These are phyloP conservation scores for Gymnocypris eckloni DNA, from an alignment of 2,797 vertebrate species.

Conservation along the genomic window DNA sequence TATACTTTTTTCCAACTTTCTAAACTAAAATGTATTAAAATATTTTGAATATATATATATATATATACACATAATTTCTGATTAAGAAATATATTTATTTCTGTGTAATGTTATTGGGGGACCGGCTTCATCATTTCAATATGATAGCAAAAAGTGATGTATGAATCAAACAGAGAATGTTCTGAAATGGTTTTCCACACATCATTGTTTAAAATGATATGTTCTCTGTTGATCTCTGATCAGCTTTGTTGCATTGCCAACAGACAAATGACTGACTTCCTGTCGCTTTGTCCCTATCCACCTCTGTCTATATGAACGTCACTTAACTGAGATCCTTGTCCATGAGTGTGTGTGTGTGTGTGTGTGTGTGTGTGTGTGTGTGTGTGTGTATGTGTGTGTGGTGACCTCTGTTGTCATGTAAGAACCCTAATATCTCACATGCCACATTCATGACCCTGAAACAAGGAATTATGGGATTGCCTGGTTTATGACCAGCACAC, in stretches of 20 bases:
- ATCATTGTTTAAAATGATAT: neutral
- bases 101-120: neutral
- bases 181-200: neutral
- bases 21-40: neutral
- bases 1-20: too few species aligned
- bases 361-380: slow-evolving; percentile 30
- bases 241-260: neutral
- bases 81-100: too few species aligned
- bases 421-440: slow-evolving; percentile 60
- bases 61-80: too few species aligned
- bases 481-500: slow-evolving; percentile 30
- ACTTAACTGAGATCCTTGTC: neutral
- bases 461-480: slow-evolving; percentile 73
- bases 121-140: too few species aligned
- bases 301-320: neutral
- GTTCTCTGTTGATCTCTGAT: neutral
- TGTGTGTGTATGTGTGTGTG: slow-evolving; percentile 13
- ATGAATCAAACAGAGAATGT: neutral
- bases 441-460: slow-evolving; percentile 74
- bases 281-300: neutral
- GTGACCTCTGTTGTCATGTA: slow-evolving; percentile 13
- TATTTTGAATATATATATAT: neutral
- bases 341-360: slow-evolving; percentile 10
- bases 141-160: neutral
- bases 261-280: neutral